Evolutionary conservation across 2,797 vertebrate genomes (phyloP).

Genomic region (Channallabes apus): DNA sequence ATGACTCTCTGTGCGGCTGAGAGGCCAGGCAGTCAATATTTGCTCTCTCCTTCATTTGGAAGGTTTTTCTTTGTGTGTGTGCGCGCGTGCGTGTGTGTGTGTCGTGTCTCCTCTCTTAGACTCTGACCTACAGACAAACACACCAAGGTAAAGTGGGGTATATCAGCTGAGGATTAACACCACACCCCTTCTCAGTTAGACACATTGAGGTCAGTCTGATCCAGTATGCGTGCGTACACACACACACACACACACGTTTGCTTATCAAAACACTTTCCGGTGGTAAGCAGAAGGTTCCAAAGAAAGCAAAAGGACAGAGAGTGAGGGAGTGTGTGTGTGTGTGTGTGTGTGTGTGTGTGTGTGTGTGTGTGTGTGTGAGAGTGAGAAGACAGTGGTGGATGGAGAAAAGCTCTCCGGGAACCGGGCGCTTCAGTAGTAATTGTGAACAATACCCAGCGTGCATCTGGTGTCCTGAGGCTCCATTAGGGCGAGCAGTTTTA

Average conservation of each 20-base stretch:
- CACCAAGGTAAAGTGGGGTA: conserved; percentile 10
- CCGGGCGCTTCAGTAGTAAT: not conserved
- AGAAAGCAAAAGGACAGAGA: not conserved
- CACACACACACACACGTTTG: not conserved
- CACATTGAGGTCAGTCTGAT: conserved; percentile 10
- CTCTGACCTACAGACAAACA: conserved; percentile 38
- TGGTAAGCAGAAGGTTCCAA: not conserved
- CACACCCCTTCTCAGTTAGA: conserved; percentile 25
- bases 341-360: too few species aligned
- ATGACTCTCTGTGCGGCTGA: conserved; percentile 40
- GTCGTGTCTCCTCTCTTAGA: conserved; percentile 30
- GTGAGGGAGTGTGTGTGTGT: too few species aligned
- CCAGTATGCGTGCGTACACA: too few species aligned
- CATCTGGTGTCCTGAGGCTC: conserved; percentile 35
- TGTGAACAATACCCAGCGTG: conserved; percentile 39
- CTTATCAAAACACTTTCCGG: not conserved
- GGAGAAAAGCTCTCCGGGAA: not conserved
- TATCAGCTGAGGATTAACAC: conserved; percentile 31
- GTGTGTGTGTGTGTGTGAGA: not conserved
- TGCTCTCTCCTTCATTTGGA: conserved; percentile 42
- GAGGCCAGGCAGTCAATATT: conserved; percentile 49
- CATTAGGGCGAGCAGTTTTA: not conserved
- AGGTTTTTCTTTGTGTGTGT: not conserved
- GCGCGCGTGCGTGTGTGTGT: not conserved
- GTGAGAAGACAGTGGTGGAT: not conserved